phyloP scores from a whole-genome alignment of 2,113 vertebrate species.

The Vulpes vulpes region DNA sequence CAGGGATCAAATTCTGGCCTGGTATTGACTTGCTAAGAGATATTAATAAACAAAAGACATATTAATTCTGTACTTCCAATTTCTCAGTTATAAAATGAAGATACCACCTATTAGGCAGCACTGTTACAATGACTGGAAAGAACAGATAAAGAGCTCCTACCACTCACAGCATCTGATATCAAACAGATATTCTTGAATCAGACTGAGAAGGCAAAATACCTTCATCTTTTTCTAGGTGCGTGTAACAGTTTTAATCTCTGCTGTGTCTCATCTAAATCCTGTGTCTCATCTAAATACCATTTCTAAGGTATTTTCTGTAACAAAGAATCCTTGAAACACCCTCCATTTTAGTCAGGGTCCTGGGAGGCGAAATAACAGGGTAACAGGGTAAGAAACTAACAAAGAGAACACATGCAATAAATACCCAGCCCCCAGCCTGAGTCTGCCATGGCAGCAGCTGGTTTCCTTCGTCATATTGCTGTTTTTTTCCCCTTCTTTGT shows the following conservation, averaged over 20 bases:
- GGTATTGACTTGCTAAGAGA: neutral
- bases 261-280: conserved; percentile 59
- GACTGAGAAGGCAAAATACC: conserved; percentile 12
- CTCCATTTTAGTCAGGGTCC: conserved; percentile 59
- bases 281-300: neutral
- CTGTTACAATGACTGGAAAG: conserved; percentile 47
- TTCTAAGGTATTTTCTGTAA: conserved; percentile 49
- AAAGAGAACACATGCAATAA: conserved; percentile 82
- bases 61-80: neutral
- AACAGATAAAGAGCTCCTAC: neutral
- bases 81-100: conserved; percentile 55
- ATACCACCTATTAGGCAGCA: neutral
- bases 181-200: conserved; percentile 40
- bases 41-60: conserved; percentile 52
- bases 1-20: neutral
- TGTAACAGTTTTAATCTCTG: conserved; percentile 59
- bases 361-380: neutral
- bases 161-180: neutral
- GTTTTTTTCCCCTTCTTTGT: conserved; percentile 87
- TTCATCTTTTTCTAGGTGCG: conserved; percentile 32
- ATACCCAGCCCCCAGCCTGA: conserved; percentile 73
- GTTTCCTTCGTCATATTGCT: conserved; percentile 82
- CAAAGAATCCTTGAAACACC: conserved; percentile 67
- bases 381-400: neutral
- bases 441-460: conserved; percentile 79